Base-by-base conservation (phyloP, 2,888 invertebrate genomes). In the Druceiella hillmani region DNA sequence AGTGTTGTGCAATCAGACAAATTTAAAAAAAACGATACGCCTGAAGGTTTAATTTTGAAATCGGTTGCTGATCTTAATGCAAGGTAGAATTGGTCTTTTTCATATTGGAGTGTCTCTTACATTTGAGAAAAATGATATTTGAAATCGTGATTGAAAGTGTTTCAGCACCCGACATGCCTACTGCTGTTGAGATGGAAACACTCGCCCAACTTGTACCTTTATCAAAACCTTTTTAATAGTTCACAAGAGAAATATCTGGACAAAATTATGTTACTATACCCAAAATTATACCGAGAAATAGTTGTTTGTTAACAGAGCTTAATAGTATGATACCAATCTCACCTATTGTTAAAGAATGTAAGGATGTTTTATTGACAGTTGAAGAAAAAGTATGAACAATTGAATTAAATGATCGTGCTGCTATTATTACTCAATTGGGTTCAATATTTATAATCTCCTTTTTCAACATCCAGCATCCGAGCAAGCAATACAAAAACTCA, bases 221-320 rank as follows among this genome's bases (percentile, higher is more conserved):
- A n/a, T n/a, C n/a, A n/a, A n/a, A n/a, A n/a, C n/a, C n/a, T n/a
- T n/a, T n/a, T n/a, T n/a, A n/a, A n/a, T n/a, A n/a, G n/a, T n/a
- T n/a, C n/a, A n/a, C n/a, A n/a, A n/a, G n/a, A n/a, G n/a, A n/a
- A n/a, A n/a, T n/a, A n/a, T n/a, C n/a, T n/a, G n/a, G n/a, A n/a
- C n/a, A n/a, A n/a, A n/a, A n/a, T n/a, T n/a, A n/a, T n/a, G n/a
- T n/a, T n/a, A n/a, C n/a, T n/a, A n/a, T n/a, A n/a, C 49, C 48
- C 43, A 50, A 51, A 52, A 47, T 53, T 44, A 52, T 51, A 50
- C 48, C 52, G 39, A n/a, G n/a, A n/a, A n/a, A 50, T 55, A 51
- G 43, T n/a, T 52, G 46, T 45, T 47, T 50, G 42, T 47, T 44
- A 48, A 46, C 49, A 38, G 41, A 52, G 47, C 47, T 52, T 32